Evolutionary conservation across 2,888 invertebrate species (phyloP), one percentile per base, ranked within the genome.

Genomic region (Spodoptera picta): DNA sequence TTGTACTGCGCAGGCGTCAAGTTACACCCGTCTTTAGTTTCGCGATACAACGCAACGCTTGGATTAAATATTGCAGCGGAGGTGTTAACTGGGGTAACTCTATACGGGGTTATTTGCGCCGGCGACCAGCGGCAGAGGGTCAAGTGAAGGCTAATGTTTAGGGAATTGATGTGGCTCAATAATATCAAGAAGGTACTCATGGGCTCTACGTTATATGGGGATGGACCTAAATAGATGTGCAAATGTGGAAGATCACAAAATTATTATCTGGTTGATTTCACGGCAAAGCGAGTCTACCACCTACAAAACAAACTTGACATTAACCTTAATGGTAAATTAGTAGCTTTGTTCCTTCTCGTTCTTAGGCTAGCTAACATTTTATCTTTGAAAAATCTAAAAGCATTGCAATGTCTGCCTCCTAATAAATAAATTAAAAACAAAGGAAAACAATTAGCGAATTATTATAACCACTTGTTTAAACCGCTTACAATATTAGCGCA

Each of bases 1-100:
- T 86, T 85, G 83, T 72, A 46, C 46, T 86, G 74, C 72, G 79
- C 75, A 58, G 62, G 82, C 73, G 79, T 86, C 83, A 73, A 75
- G 78, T 83, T 87, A 80, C 86, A 57, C n/a, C 48, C 68, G 75
- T 80, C 73, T 81, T 75, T 61, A 63, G 71, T 81, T 81, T 81
- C 80, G 73, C 73, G 76, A 82, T 83, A 83, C 80, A 82, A 76
- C 75, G 66, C 75, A 82, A 76, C 75, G 66, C 75, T 68, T 67
- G 81, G 75, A 78, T 79, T 81, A 79, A 79, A 79, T 80, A 79
- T 81, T 69, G 71, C 69, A 70, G 64, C 66, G 73, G 75, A 85
- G 85, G 85, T 86, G 85, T 86, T 81, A 83, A 71, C 69, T 68
- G 73, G 58, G 61, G 83, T 77, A 82, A 84, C 82, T 49, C 67